Evolutionary conservation across 1,140 invertebrate species (phyloP).

Genomic region (Cotesia vestalis): DNA sequence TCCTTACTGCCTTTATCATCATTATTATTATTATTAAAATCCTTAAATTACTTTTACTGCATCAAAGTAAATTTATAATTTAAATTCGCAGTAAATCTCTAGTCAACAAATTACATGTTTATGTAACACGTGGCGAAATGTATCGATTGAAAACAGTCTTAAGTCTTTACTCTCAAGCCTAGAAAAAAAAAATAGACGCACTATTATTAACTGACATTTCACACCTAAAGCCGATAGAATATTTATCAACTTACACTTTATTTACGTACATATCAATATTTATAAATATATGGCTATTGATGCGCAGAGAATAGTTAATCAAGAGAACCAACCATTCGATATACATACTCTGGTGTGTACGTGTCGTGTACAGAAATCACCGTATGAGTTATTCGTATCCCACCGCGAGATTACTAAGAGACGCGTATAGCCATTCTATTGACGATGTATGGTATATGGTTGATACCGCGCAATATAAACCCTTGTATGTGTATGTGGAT

Average conservation of each 20-base stretch:
- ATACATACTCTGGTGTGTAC: slow-evolving; percentile 29
- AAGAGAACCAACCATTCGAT: neutral
- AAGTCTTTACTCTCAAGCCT: neutral
- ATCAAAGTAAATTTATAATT: slow-evolving; percentile 4
- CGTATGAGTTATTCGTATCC: slow-evolving; percentile 34
- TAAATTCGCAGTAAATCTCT: slow-evolving; percentile 15
- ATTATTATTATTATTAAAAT: too few species aligned
- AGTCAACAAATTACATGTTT: slow-evolving; percentile 26
- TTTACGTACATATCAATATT: neutral
- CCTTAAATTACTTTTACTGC: too few species aligned
- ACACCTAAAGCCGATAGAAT: too few species aligned
- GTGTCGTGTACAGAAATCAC: slow-evolving; percentile 26
- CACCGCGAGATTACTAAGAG: slow-evolving; percentile 1
- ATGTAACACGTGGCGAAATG: slow-evolving; percentile 19
- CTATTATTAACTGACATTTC: neutral
- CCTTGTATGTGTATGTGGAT: slow-evolving; percentile 10
- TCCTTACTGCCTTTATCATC: neutral
- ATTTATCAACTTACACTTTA: too few species aligned
- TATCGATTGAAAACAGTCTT: slow-evolving; percentile 22
- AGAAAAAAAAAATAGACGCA: neutral
- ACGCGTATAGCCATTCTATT: neutral
- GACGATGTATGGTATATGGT: too few species aligned
- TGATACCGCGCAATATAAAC: too few species aligned
- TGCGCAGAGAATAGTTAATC: neutral
- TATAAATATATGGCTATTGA: neutral